A percentile compares a stretch with the other conserved stretches of the same genome.
Conservation (phyloP, 2,113 vertebrate species). For the Rhynchopsitta pachyrhyncha region DNA sequence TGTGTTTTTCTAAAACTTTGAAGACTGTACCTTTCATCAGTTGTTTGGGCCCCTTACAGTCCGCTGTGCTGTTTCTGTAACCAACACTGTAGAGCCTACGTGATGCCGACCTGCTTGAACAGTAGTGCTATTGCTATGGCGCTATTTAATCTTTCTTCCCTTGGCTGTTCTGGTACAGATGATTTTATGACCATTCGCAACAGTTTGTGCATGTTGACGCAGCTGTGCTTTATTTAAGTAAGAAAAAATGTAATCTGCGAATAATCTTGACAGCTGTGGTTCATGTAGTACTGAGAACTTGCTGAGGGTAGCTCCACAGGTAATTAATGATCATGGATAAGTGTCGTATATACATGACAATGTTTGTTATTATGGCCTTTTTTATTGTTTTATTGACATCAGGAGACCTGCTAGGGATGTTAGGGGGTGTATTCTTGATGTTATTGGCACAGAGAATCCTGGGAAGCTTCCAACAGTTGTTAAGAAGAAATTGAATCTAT, state of each 20-base stretch:
- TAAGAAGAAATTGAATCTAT: slow-evolving; percentile 15
- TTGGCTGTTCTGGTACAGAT: neutral
- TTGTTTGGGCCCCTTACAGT: neutral
- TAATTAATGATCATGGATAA: neutral
- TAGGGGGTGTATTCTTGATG: neutral
- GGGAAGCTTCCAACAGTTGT: slow-evolving; percentile 20
- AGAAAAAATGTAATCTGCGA: slow-evolving; percentile 33
- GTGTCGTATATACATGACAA: neutral
- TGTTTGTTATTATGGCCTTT: slow-evolving; percentile 36
- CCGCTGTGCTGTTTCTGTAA: neutral
- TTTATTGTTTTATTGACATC: slow-evolving; percentile 49
- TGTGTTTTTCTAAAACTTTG: neutral
- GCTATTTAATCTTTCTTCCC: neutral
- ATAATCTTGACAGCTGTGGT: slow-evolving; percentile 21
- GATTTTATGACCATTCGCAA: slow-evolving; percentile 14
- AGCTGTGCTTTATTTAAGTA: slow-evolving; percentile 51
- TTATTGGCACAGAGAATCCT: neutral
- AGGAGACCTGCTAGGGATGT: slow-evolving; percentile 28
- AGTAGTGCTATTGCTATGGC: neutral
- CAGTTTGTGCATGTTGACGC: neutral
- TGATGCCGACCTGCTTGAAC: neutral
- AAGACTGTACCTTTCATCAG: neutral
- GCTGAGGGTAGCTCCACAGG: neutral
- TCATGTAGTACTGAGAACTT: neutral
- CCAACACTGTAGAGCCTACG: neutral